Evolutionary conservation across 1,140 invertebrate species (phyloP).

Genomic region (Tyrophagus putrescentiae): DNA sequence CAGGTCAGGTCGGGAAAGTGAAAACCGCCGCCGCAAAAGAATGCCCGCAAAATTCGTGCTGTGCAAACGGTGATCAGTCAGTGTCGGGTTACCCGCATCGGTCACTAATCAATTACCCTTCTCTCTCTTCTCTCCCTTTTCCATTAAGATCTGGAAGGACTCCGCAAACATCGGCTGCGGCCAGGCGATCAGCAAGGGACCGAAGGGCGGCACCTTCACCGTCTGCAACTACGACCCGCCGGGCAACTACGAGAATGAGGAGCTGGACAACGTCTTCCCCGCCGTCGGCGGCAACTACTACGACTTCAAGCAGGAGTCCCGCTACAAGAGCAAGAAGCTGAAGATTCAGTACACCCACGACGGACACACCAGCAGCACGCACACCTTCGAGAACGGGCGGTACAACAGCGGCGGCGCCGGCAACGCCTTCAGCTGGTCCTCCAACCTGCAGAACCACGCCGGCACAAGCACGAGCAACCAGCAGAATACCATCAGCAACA

Average conservation of each 20-base stretch:
- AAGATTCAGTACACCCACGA: not conserved
- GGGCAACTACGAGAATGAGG: conserved; percentile 13
- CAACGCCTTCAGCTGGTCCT: too few relatives aligned
- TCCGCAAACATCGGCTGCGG: conserved; percentile 4
- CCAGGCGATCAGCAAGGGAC: conserved; percentile 15
- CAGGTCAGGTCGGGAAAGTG: too few relatives aligned
- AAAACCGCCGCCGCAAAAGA: too few relatives aligned
- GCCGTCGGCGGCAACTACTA: not conserved
- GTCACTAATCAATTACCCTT: too few relatives aligned
- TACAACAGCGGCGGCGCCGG: too few relatives aligned
- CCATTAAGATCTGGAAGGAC: conserved; percentile 10
- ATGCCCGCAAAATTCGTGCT: too few relatives aligned
- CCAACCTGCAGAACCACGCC: not conserved
- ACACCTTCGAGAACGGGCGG: not conserved
- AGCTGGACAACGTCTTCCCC: conserved; percentile 14
- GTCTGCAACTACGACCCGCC: conserved; percentile 20
- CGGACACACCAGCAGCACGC: not conserved
- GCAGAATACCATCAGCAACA: not conserved
- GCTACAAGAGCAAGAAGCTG: conserved; percentile 6
- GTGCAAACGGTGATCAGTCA: too few relatives aligned
- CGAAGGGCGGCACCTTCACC: conserved; percentile 14
- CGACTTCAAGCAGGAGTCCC: not conserved
- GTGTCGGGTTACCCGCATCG: too few relatives aligned
- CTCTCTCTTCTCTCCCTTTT: not conserved
- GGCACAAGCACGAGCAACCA: not conserved